Evolutionary conservation across 2,797 vertebrate species (phyloP).

Genomic region (Ambastaia sidthimunki): DNA sequence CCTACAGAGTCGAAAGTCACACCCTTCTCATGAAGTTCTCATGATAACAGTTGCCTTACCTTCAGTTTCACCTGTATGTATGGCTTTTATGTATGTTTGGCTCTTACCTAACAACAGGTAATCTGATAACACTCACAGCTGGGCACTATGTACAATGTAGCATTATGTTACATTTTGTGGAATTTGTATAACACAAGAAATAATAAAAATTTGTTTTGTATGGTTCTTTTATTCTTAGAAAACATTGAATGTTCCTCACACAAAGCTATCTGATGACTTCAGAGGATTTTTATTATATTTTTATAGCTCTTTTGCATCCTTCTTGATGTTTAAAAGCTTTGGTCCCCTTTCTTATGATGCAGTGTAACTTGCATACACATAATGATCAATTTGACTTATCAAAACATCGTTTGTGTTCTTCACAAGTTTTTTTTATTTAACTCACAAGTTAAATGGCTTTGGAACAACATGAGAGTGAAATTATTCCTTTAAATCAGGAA

Average conservation of each 20-base stretch:
- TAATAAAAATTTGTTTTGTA: too few species aligned
- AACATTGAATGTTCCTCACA: too few species aligned
- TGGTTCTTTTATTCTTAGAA: too few species aligned
- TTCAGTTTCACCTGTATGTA: slow-evolving; percentile 75
- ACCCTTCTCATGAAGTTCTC: too few species aligned
- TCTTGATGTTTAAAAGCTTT: background rate
- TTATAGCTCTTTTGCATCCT: too few species aligned
- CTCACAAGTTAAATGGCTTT: background rate
- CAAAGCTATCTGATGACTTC: too few species aligned
- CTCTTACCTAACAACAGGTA: slow-evolving; percentile 75
- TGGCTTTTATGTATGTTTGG: slow-evolving; percentile 69
- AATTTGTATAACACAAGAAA: too few species aligned
- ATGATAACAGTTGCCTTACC: slow-evolving; percentile 82
- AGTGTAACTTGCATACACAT: background rate
- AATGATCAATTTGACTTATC: background rate
- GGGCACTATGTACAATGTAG: background rate
- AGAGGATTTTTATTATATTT: too few species aligned
- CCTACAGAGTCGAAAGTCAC: slow-evolving; percentile 63
- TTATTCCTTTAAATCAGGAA: background rate
- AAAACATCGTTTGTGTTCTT: background rate
- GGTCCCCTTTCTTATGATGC: background rate
- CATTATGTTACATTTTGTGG: too few species aligned
- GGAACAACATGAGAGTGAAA: background rate
- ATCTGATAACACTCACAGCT: slow-evolving; percentile 58
- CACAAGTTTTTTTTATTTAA: too few species aligned